Evolutionary conservation across 2,888 invertebrate species (phyloP).

Genomic region (Morpho helenor): DNA sequence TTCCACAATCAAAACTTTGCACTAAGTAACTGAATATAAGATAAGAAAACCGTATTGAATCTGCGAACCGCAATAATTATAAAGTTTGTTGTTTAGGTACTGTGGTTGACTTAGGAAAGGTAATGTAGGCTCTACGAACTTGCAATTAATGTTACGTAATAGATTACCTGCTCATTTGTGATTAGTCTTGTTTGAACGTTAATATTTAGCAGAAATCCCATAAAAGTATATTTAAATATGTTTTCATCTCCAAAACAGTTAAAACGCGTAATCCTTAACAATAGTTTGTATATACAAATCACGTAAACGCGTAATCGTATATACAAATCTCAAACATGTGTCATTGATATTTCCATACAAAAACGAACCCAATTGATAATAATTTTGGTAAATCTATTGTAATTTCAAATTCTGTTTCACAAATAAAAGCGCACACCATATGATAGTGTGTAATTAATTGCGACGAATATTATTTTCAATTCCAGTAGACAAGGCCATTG

Average conservation of each 20-base stretch:
- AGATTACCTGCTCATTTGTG: constrained; percentile 1
- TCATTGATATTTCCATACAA: too few species aligned
- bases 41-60: constrained; percentile 25
- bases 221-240: not conserved
- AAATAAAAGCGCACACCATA: too few species aligned
- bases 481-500: not conserved
- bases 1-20: constrained; percentile 19
- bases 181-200: constrained; percentile 3
- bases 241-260: too few species aligned
- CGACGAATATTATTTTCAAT: too few species aligned
- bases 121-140: constrained; percentile 14
- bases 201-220: not conserved
- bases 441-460: too few species aligned
- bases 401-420: too few species aligned
- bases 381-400: too few species aligned
- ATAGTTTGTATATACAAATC: too few species aligned
- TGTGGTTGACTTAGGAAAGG: constrained; percentile 22
- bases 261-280: too few species aligned
- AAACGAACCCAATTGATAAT: too few species aligned
- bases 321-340: too few species aligned
- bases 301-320: too few species aligned
- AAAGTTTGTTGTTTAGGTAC: constrained; percentile 28
- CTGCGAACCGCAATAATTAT: constrained; percentile 26
- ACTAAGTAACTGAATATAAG: constrained; percentile 28
- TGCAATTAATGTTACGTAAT: constrained; percentile 14